Percentiles rank a stretch among this genome's conserved stretches.
These are phyloP conservation scores for Corythornis cristatus DNA, from an alignment of 2,113 vertebrate species.

Conservation along the genomic window DNA sequence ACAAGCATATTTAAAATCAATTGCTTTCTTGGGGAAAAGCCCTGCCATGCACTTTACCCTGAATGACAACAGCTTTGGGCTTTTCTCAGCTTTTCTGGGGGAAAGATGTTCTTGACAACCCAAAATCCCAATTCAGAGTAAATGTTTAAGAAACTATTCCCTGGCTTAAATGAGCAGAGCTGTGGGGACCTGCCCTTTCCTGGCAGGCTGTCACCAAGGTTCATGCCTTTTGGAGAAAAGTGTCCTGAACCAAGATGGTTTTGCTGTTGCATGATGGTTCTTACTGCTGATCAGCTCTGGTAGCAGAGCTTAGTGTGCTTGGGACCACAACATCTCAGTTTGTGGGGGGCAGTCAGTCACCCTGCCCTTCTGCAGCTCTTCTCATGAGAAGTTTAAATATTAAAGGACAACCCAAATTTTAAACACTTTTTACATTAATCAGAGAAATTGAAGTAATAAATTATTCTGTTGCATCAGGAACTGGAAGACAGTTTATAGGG, in stretches of 20 bases:
- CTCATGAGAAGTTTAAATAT: conserved; percentile 35
- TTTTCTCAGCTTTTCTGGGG: background rate
- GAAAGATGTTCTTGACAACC: background rate
- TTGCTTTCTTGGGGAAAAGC: background rate
- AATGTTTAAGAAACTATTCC: background rate
- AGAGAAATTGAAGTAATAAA: conserved; percentile 43
- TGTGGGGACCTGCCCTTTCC: background rate
- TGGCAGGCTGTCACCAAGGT: background rate
- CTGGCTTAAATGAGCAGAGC: background rate
- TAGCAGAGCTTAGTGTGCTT: background rate
- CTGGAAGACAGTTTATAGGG: background rate
- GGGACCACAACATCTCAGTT: background rate
- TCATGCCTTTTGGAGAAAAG: background rate
- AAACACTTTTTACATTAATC: conserved; percentile 32
- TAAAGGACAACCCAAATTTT: conserved; percentile 41
- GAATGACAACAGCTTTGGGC: background rate
- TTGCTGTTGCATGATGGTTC: background rate
- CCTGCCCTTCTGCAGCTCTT: background rate
- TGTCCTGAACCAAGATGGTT: background rate
- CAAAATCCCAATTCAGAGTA: background rate
- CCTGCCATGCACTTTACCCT: background rate
- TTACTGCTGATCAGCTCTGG: background rate
- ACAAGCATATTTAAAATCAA: background rate
- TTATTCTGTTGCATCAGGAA: conserved; percentile 21
- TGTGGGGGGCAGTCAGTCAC: background rate